phyloP scores from a whole-genome alignment of 1,140 invertebrate genomes.

The Polypedilum vanderplanki region DNA sequence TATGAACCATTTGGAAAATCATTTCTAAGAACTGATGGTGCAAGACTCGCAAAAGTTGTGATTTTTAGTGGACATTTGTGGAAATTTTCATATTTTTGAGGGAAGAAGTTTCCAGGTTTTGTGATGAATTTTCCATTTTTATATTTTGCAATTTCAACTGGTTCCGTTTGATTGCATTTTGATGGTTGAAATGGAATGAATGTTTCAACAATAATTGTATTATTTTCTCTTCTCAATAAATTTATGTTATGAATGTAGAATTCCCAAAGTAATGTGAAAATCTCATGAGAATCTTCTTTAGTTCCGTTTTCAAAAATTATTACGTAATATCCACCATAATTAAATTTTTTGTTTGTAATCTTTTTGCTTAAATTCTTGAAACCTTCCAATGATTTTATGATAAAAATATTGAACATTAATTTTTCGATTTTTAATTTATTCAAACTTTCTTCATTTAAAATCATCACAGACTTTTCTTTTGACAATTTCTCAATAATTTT shows the following conservation, averaged over 20 bases:
- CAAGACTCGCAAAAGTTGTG: background rate
- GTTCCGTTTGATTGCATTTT: background rate
- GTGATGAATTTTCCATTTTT: background rate
- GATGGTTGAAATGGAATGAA: background rate
- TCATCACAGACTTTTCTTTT: background rate
- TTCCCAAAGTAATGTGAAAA: background rate
- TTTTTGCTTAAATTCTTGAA: background rate
- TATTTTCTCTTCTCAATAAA: background rate
- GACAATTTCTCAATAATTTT: background rate
- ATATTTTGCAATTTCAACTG: background rate
- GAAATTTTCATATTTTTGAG: background rate
- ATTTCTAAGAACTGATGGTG: background rate
- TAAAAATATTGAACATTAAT: too few species aligned
- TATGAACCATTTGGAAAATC: background rate
- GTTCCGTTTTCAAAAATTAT: background rate
- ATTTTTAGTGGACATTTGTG: background rate
- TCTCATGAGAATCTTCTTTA: background rate
- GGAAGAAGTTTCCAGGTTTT: background rate
- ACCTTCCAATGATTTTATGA: background rate
- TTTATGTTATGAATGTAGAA: background rate
- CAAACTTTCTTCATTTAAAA: background rate
- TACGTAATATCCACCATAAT: background rate
- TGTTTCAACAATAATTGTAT: background rate
- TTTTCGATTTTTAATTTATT: background rate
- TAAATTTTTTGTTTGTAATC: background rate